These are phyloP conservation scores for Hemicentrotus pulcherrimus DNA, from an alignment of 35 echinoderm and acorn worm species.

Conservation along the genomic window DNA sequence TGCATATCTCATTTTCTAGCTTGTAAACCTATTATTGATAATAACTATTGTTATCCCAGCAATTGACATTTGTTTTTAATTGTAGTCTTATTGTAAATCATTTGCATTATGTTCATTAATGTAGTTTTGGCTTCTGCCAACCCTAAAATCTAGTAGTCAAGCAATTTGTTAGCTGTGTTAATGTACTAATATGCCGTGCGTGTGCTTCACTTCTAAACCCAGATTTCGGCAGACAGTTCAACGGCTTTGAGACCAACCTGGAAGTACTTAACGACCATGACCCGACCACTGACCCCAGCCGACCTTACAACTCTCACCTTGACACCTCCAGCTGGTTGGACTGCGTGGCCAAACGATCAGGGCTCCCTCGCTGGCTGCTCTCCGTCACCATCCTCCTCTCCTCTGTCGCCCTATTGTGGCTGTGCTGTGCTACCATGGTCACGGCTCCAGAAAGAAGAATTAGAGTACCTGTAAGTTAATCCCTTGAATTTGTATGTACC, in stretches of 20 bases:
- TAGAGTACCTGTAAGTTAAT: conserved; percentile 58
- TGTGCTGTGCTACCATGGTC: conserved; percentile 87
- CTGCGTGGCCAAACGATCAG: conserved; percentile 90
- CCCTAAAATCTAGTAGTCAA: too few relatives aligned
- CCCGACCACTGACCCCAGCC: conserved; percentile 32
- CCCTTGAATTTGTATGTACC: not conserved
- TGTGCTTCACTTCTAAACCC: not conserved
- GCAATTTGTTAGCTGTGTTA: too few relatives aligned
- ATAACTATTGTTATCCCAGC: too few relatives aligned
- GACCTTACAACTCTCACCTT: conserved; percentile 44
- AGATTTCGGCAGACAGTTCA: conserved; percentile 59
- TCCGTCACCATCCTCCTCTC: conserved; percentile 87
- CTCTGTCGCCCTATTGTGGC: conserved; percentile 86
- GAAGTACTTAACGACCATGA: conserved; percentile 70
- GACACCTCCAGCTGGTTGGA: conserved; percentile 80
- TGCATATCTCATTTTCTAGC: too few relatives aligned
- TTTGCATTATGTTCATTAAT: too few relatives aligned
- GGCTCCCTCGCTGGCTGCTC: conserved; percentile 85
- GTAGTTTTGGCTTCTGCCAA: too few relatives aligned
- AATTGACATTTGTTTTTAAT: too few relatives aligned
- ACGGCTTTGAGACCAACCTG: conserved; percentile 78
- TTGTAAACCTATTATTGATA: too few relatives aligned
- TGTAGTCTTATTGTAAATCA: too few relatives aligned
- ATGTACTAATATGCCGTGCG: too few relatives aligned
- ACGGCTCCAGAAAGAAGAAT: conserved; percentile 84